Conservation (phyloP, 2,797 vertebrate genomes). For the Sciurus vulgaris region DNA sequence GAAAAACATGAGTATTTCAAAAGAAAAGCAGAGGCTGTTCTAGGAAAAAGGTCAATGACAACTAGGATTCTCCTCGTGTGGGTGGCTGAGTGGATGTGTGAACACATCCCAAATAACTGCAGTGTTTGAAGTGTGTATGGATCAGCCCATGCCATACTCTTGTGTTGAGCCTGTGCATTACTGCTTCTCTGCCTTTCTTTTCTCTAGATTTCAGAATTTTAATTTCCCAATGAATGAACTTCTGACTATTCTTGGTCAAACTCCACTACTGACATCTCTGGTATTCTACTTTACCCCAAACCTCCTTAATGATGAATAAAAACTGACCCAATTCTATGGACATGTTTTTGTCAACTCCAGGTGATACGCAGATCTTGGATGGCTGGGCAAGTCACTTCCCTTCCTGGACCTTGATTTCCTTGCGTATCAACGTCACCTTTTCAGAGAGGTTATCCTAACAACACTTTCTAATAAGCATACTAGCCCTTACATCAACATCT, state of each 20-base stretch:
- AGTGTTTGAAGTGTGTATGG: not conserved
- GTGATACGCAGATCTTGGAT: not conserved
- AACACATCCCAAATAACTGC: not conserved
- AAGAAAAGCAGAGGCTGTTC: not conserved
- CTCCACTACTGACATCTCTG: not conserved
- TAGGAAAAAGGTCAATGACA: not conserved
- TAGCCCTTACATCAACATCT: not conserved
- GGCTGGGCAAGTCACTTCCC: not conserved
- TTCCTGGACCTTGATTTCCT: not conserved
- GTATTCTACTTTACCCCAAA: not conserved
- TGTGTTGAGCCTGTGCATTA: not conserved
- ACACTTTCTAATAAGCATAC: not conserved
- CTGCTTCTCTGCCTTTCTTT: not conserved
- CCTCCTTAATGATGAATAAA: not conserved
- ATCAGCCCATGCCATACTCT: not conserved
- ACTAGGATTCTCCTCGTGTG: not conserved
- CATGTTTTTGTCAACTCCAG: not conserved
- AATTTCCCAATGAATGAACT: not conserved
- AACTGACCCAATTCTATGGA: not conserved
- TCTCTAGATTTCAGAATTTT: conserved; percentile 9
- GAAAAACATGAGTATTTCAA: not conserved
- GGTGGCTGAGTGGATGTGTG: not conserved
- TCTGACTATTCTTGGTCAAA: not conserved
- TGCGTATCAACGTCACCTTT: not conserved
- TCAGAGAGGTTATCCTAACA: not conserved